phyloP scores from a whole-genome alignment of 2,797 vertebrate genomes.

The Naso thynnoides region DNA sequence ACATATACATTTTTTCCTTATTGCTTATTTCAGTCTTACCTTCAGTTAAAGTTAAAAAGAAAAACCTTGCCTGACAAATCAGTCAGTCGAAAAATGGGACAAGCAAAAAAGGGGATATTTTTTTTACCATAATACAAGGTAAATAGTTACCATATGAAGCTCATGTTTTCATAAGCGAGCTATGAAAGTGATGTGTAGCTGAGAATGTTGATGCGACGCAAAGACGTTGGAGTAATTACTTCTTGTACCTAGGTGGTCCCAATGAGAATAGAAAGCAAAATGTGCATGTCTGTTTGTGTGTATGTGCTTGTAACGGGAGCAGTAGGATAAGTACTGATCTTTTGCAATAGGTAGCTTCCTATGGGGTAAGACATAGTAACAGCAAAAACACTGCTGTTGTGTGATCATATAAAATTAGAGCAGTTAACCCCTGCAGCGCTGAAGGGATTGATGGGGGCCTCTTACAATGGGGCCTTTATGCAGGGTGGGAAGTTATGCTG shows the following conservation, averaged over 20 bases:
- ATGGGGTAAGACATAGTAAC: conserved; percentile 65
- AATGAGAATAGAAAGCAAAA: conserved; percentile 61
- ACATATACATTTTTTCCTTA: no score
- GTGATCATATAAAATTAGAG: conserved; percentile 62
- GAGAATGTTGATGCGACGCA: conserved; percentile 73
- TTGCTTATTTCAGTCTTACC: no score
- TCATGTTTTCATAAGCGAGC: conserved; percentile 46
- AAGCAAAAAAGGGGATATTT: conserved; percentile 41
- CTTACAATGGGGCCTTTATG: conserved; percentile 50
- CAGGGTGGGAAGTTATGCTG: conserved; percentile 48
- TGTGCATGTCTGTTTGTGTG: conserved; percentile 18
- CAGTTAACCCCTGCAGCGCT: conserved; percentile 66
- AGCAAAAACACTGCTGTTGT: conserved; percentile 40
- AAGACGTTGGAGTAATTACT: conserved; percentile 82
- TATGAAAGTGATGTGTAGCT: conserved; percentile 62
- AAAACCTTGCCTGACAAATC: background rate
- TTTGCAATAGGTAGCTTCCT: conserved; percentile 78
- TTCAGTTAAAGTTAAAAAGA: no score
- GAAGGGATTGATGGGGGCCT: conserved; percentile 42
- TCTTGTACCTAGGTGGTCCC: conserved; percentile 82
- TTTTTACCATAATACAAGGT: conserved; percentile 20
- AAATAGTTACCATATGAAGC: conserved; percentile 59
- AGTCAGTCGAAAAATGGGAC: conserved; percentile 39
- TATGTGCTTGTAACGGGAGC: conserved; percentile 8
- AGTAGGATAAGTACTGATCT: conserved; percentile 18